These are phyloP conservation scores for Choristoneura rosaceana DNA, from an alignment of 2,888 invertebrate genomes.

Conservation along the genomic window DNA sequence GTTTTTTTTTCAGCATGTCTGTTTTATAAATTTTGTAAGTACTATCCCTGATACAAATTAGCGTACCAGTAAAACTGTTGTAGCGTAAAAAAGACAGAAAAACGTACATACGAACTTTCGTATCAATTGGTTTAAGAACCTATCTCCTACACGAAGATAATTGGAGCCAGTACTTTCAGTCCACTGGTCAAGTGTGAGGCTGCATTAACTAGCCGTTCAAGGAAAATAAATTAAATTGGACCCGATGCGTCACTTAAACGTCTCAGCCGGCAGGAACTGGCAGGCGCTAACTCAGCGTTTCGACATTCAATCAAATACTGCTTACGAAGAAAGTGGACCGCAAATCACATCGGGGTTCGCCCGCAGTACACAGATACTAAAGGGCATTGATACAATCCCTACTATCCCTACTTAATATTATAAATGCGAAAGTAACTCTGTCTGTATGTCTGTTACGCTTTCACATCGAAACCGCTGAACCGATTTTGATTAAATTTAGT, in stretches of 20 bases:
- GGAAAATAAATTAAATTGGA: slow-evolving; percentile 39
- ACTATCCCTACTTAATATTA: too few relatives aligned
- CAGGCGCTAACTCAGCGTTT: slow-evolving; percentile 32
- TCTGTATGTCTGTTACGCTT: too few relatives aligned
- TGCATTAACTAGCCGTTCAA: slow-evolving; percentile 7
- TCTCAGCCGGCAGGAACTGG: slow-evolving; percentile 25
- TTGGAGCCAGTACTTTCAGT: background rate
- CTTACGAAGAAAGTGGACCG: slow-evolving; percentile 42
- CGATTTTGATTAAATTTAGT: too few relatives aligned
- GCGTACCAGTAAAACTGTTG: too few relatives aligned
- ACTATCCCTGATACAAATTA: too few relatives aligned
- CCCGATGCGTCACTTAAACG: slow-evolving; percentile 35
- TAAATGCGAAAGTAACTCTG: too few relatives aligned
- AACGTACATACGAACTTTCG: too few relatives aligned
- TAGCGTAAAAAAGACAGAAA: too few relatives aligned
- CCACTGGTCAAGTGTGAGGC: background rate
- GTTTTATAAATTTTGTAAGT: too few relatives aligned
- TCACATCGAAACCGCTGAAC: too few relatives aligned
- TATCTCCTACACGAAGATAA: background rate
- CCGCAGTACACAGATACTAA: slow-evolving; percentile 26
- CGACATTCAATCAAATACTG: slow-evolving; percentile 43
- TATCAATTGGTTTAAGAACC: too few relatives aligned
- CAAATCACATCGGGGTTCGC: slow-evolving; percentile 38
- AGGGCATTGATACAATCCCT: background rate
- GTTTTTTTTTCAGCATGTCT: too few relatives aligned